Conservation (phyloP, 2,113 vertebrate species). For the Phoxinus phoxinus region DNA sequence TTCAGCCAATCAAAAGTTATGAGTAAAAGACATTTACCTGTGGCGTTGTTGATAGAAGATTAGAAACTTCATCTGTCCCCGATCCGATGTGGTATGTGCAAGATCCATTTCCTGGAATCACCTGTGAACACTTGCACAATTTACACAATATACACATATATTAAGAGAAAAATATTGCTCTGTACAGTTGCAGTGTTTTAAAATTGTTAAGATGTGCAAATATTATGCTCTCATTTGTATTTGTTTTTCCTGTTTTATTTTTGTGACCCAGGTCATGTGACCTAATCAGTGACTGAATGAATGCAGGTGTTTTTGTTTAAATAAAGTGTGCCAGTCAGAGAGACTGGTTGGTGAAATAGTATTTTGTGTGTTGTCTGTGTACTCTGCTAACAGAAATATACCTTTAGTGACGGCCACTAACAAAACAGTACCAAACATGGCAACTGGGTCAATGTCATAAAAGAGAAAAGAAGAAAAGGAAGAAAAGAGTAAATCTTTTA, state of each 20-base stretch:
- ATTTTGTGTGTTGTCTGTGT: too few relatives aligned
- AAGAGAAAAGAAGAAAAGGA: background rate
- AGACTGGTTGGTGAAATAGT: too few relatives aligned
- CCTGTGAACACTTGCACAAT: slow-evolving; percentile 41
- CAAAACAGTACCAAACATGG: background rate
- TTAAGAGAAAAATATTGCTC: background rate
- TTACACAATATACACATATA: slow-evolving; percentile 33
- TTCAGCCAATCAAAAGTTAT: background rate
- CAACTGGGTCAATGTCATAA: background rate
- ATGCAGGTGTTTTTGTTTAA: too few relatives aligned
- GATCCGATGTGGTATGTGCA: background rate
- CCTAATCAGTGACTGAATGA: too few relatives aligned
- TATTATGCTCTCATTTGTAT: too few relatives aligned
- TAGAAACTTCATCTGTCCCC: background rate
- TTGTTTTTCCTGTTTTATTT: too few relatives aligned
- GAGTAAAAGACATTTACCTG: slow-evolving; percentile 1
- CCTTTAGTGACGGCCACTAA: background rate
- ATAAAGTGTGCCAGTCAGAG: too few relatives aligned
- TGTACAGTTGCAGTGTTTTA: slow-evolving; percentile 10
- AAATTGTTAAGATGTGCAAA: too few relatives aligned
- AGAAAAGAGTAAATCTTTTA: background rate
- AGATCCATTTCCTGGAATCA: slow-evolving; percentile 43
- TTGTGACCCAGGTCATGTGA: too few relatives aligned
- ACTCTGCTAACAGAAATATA: too few relatives aligned
- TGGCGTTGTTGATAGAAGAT: background rate